phyloP scores from a whole-genome alignment of 2,797 vertebrate genomes.

The Melanotaenia nigrans region DNA sequence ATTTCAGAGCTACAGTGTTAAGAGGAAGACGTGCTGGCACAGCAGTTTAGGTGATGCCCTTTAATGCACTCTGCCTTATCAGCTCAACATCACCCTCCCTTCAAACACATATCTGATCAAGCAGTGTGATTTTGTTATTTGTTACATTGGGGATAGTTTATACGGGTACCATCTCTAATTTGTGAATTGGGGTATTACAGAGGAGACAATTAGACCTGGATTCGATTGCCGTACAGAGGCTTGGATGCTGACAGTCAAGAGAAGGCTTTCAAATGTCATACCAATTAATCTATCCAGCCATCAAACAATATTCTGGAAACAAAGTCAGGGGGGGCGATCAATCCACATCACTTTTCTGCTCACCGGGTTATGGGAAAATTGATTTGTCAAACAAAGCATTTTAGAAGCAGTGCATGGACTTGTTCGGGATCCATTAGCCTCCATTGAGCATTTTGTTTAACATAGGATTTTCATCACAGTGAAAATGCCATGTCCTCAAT shows the following conservation, averaged over 20 bases:
- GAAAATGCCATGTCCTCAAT: slow-evolving; percentile 84
- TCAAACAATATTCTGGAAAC: slow-evolving; percentile 85
- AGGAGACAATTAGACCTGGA: slow-evolving; percentile 75
- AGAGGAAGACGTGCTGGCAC: slow-evolving; percentile 65
- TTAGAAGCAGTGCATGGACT: slow-evolving; percentile 81
- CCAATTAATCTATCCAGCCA: slow-evolving; percentile 85
- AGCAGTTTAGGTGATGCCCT: slow-evolving; percentile 74
- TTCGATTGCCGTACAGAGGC: slow-evolving; percentile 73
- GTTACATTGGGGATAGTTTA: slow-evolving; percentile 70
- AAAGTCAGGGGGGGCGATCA: slow-evolving; percentile 81
- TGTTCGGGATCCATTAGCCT: slow-evolving; percentile 82
- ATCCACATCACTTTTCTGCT: slow-evolving; percentile 84
- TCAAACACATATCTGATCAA: slow-evolving; percentile 68
- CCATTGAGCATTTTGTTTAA: slow-evolving; percentile 85
- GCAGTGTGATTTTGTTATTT: slow-evolving; percentile 60
- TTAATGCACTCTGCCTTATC: slow-evolving; percentile 74
- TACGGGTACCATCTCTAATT: slow-evolving; percentile 69
- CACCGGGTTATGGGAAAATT: slow-evolving; percentile 86
- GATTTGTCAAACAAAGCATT: slow-evolving; percentile 86
- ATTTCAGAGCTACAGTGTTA: slow-evolving; percentile 52
- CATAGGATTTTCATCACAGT: slow-evolving; percentile 83
- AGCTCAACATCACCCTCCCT: slow-evolving; percentile 61
- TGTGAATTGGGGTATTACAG: slow-evolving; percentile 79
- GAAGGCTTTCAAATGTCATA: slow-evolving; percentile 83
- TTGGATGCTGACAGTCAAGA: slow-evolving; percentile 80